Evolutionary conservation across 1,140 invertebrate species (phyloP).

Genomic region (Ceratoteleas bidentatus): DNA sequence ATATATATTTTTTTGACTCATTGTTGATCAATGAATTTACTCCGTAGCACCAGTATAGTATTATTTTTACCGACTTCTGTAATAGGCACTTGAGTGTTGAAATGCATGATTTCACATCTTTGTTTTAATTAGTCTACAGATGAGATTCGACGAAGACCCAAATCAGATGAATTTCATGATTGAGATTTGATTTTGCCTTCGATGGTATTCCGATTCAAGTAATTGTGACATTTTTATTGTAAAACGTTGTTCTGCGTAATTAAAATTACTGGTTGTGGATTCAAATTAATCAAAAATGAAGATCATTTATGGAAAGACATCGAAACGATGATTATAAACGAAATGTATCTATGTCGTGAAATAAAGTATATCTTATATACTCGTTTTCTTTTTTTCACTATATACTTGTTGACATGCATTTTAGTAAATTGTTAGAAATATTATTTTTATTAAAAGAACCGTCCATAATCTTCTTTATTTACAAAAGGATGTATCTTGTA

Average conservation of each 20-base stretch:
- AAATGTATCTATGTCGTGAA: constrained; percentile 4
- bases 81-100: constrained; percentile 8
- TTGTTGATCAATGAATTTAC: constrained; percentile 79
- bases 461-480: too few species aligned
- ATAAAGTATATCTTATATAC: constrained; percentile 11
- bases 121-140: too few species aligned
- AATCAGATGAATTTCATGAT: too few species aligned
- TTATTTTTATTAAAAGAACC: too few species aligned
- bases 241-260: too few species aligned
- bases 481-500: too few species aligned
- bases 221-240: too few species aligned
- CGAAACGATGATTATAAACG: constrained; percentile 1
- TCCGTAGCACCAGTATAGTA: constrained; percentile 68
- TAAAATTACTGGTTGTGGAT: background rate
- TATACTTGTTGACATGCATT: background rate
- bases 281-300: background rate
- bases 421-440: too few species aligned
- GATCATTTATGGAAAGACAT: constrained; percentile 4
- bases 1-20: constrained; percentile 74
- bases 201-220: too few species aligned
- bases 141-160: too few species aligned
- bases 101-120: too few species aligned
- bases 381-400: background rate
- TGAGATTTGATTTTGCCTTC: too few species aligned
- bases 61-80: constrained; percentile 69